Percentiles rank a stretch among this genome's conserved stretches.
Evolutionary conservation across 2,888 invertebrate genomes (phyloP).

Genomic region (Drosophila setosimentum): DNA sequence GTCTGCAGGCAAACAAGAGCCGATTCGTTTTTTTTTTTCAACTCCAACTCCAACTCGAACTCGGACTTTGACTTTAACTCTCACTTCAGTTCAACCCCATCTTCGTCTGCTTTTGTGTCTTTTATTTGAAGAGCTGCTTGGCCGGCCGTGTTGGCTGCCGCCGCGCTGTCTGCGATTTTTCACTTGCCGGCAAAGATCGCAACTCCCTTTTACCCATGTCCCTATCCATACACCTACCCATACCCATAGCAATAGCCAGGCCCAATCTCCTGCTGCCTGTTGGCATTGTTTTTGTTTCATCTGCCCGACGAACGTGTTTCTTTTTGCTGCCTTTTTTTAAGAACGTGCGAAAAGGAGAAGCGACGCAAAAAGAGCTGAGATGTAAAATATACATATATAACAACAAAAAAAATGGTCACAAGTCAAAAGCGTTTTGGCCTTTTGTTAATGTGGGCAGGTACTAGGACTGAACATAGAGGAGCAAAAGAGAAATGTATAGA

Average conservation of each 20-base stretch:
- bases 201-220: constrained; percentile 14
- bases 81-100: neutral
- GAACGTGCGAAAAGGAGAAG: constrained; percentile 43
- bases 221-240: constrained; percentile 1
- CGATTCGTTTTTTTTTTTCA: constrained; percentile 10
- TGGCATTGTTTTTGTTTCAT: constrained; percentile 72
- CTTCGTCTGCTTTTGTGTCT: constrained; percentile 4
- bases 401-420: constrained; percentile 73
- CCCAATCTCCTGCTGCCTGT: constrained; percentile 34
- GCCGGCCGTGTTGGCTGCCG: constrained; percentile 48
- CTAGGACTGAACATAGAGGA: constrained; percentile 23
- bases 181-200: constrained; percentile 58
- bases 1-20: constrained; percentile 53
- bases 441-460: constrained; percentile 48
- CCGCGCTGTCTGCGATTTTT: constrained; percentile 74
- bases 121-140: constrained; percentile 34
- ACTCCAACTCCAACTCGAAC: constrained; percentile 15
- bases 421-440: constrained; percentile 72
- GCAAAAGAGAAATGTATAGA: neutral
- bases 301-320: constrained; percentile 78
- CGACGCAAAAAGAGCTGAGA: constrained; percentile 43
- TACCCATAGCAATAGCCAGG: constrained; percentile 26
- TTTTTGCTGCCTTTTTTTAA: constrained; percentile 7
- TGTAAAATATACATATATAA: constrained; percentile 51
- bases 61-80: constrained; percentile 45